phyloP scores from a whole-genome alignment of 2,888 invertebrate species.

The Agrenia bidenticulata region DNA sequence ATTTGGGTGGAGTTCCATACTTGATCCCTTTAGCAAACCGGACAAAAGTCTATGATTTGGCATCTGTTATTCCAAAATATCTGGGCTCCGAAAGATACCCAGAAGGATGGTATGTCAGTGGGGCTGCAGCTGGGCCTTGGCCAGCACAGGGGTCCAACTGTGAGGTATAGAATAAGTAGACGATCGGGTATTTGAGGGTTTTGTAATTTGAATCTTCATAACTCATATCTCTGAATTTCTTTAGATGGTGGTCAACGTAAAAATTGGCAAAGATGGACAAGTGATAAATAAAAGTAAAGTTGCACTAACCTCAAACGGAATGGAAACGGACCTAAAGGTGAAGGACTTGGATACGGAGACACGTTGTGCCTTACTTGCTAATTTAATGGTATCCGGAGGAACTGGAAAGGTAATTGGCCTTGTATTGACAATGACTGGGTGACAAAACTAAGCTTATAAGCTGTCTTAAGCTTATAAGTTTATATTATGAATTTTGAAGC shows the following conservation, averaged over 20 bases:
- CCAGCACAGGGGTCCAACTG: constrained; percentile 44
- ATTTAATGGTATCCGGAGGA: constrained; percentile 41
- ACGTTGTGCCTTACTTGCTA: constrained; percentile 40
- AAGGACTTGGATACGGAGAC: constrained; percentile 34
- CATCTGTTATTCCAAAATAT: constrained; percentile 31
- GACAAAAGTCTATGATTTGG: constrained; percentile 43
- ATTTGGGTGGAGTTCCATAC: constrained; percentile 47
- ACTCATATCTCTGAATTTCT: no score
- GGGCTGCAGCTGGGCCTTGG: constrained; percentile 50
- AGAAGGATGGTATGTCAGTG: constrained; percentile 46
- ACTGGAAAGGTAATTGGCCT: constrained; percentile 41
- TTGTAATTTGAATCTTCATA: no score
- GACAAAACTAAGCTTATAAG: no score
- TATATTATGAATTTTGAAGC: no score
- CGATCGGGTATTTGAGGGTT: no score
- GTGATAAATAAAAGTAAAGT: constrained; percentile 55
- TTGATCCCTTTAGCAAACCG: constrained; percentile 42
- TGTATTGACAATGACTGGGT: no score
- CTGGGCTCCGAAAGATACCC: constrained; percentile 41
- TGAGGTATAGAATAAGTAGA: constrained; percentile 43
- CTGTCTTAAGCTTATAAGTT: no score
- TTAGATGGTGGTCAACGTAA: constrained; percentile 76
- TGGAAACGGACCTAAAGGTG: constrained; percentile 37
- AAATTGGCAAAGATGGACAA: constrained; percentile 60
- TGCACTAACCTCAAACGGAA: constrained; percentile 39